Evolutionary conservation across 2,797 vertebrate species (phyloP), one percentile per base, ranked within the genome.

Genomic region (Oreochromis mossambicus): DNA sequence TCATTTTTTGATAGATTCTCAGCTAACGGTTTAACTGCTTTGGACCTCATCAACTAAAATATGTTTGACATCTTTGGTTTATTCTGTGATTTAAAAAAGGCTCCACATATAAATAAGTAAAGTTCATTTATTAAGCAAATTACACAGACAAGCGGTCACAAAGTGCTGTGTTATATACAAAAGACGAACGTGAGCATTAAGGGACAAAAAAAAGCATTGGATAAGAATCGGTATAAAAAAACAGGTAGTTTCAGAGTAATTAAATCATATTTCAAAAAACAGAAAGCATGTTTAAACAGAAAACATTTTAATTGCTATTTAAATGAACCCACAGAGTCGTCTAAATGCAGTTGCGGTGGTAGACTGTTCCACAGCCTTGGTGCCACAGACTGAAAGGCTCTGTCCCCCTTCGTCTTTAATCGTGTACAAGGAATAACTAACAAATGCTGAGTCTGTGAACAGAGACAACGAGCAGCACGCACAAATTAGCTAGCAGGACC

Each of bases 141-240:
- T 58, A 32, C 8, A 34, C 26, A 34, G 56, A 58, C 15, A 58
- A 58, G 56, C 5, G 0, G 32, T 34, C 29, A 34, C 56, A 58
- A 34, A 32, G 29, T 58, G 56, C 29, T 34, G 2, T 0, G 0
- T 5, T 58, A 19, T 58, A 34, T 58, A 58, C 2, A 10, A 58
- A 58, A 34, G 15, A 34, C 0, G 0, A 6, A 58, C 8, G 2
- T 32, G 55, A 58, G 14, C 0, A 32, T 17, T 32, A 10, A 11
- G 3, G 5, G 15, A 11, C 8, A 32, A 58, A 58, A n/a, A n/a
- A 58, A 32, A 19, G 8, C 8, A 32, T 58, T 17, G 6, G 32
- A 58, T n/a, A 51, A 2, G 19, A 10, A n/a, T 19, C 19, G 2
- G 8, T 51, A 51, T 17, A 1, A 10, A 10, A 19, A 32, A 32